A percentile compares a stretch with the other conserved stretches of the same genome.
Evolutionary conservation across 2,797 vertebrate genomes (phyloP).

Genomic region (Aviceda leuphotes): DNA sequence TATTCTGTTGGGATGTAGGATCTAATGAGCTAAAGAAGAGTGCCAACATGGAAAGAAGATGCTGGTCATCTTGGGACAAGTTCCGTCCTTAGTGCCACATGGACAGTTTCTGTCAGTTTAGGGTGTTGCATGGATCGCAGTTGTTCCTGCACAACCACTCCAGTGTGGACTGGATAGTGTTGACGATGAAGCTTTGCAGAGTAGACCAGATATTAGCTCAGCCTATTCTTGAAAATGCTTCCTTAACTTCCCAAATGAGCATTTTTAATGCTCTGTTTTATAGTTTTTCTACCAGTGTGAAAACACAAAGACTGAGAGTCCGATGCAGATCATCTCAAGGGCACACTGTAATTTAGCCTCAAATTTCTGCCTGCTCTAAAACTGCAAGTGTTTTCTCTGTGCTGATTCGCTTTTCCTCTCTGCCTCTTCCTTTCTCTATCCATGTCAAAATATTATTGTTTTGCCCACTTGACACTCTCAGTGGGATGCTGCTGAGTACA

Average conservation of each 20-base stretch:
- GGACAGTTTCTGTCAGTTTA: neutral
- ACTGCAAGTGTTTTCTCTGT: neutral
- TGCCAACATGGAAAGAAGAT: neutral
- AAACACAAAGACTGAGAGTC: neutral
- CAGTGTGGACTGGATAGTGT: neutral
- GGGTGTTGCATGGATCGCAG: neutral
- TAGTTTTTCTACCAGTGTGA: neutral
- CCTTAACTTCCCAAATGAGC: neutral
- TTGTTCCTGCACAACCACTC: neutral
- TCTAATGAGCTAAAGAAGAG: neutral
- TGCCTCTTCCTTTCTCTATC: conserved; percentile 26
- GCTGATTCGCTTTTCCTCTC: neutral
- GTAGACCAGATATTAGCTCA: neutral
- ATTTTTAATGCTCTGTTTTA: neutral
- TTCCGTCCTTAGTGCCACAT: neutral
- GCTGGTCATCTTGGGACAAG: neutral
- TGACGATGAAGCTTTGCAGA: neutral
- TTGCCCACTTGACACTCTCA: conserved; percentile 55
- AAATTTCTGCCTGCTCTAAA: neutral
- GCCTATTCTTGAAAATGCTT: neutral
- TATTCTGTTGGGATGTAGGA: neutral
- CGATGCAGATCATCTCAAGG: neutral
- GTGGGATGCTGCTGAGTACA: conserved; percentile 2
- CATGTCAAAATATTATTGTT: conserved; percentile 61
- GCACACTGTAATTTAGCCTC: neutral